These are phyloP conservation scores for Ctenomys sociabilis DNA, from an alignment of 2,113 vertebrate genomes.

Conservation along the genomic window DNA sequence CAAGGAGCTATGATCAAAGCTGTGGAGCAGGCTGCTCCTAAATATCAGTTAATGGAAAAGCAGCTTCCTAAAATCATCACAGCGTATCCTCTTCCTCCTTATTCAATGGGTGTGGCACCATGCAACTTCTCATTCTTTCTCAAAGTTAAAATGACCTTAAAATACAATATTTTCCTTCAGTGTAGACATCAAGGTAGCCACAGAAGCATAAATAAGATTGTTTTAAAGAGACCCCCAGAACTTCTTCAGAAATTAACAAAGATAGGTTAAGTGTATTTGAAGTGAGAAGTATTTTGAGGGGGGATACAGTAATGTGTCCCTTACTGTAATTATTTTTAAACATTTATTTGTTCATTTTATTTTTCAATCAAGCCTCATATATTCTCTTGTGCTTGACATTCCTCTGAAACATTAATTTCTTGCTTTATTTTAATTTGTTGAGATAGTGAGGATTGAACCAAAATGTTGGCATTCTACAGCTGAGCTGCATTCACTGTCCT, in stretches of 20 bases:
- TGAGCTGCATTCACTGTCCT: not conserved
- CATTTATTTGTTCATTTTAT: not conserved
- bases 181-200: not conserved
- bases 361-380: not conserved
- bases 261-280: not conserved
- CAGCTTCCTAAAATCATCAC: not conserved
- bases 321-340: not conserved
- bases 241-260: not conserved
- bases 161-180: not conserved
- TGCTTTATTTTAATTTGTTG: not conserved
- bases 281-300: not conserved
- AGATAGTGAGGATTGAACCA: not conserved
- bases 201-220: not conserved
- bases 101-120: not conserved
- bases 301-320: not conserved
- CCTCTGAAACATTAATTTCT: not conserved
- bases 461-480: not conserved
- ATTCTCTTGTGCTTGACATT: not conserved
- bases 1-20: not conserved
- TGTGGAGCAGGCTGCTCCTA: not conserved
- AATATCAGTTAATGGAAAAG: not conserved
- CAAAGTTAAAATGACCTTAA: not conserved
- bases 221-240: not conserved
- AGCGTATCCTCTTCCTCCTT: not conserved
- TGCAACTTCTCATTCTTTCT: not conserved